A percentile compares a stretch with the other conserved stretches of the same genome.
phyloP scores from a whole-genome alignment of 2,888 invertebrate genomes.

The Willowsia nigromaculata region DNA sequence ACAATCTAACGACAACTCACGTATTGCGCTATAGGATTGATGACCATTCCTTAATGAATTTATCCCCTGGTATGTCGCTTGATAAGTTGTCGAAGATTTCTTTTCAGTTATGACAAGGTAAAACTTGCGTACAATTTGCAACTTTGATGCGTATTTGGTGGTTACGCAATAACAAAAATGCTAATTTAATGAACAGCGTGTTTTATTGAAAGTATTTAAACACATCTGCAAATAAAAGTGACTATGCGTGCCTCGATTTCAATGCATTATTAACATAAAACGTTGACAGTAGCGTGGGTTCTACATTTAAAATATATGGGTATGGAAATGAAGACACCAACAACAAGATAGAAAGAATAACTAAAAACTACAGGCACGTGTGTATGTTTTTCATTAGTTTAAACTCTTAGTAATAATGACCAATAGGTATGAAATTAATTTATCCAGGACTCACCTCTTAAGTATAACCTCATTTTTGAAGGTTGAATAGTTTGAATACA shows the following conservation, averaged over 20 bases:
- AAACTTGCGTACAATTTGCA: background rate
- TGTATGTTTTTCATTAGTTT: background rate
- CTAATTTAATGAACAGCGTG: background rate
- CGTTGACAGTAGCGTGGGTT: too few relatives aligned
- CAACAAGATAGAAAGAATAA: background rate
- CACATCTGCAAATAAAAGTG: background rate
- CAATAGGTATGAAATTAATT: background rate
- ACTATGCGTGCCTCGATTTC: too few relatives aligned
- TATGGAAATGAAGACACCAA: background rate
- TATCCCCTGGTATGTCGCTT: background rate
- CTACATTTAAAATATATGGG: too few relatives aligned
- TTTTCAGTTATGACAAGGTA: conserved; percentile 14
- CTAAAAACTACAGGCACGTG: background rate
- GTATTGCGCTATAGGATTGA: conserved; percentile 17
- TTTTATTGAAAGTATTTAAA: conserved; percentile 2
- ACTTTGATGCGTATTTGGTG: background rate
- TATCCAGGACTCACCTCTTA: conserved; percentile 4
- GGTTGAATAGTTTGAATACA: background rate
- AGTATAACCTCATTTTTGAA: background rate
- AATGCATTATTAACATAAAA: background rate
- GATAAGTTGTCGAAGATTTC: background rate
- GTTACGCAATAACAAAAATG: background rate
- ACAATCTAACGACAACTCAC: conserved; percentile 22
- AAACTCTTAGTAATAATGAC: background rate
- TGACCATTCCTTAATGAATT: conserved; percentile 39